Base-by-base conservation (phyloP, 2,888 invertebrate species). In the Drosophila longiperda region DNA sequence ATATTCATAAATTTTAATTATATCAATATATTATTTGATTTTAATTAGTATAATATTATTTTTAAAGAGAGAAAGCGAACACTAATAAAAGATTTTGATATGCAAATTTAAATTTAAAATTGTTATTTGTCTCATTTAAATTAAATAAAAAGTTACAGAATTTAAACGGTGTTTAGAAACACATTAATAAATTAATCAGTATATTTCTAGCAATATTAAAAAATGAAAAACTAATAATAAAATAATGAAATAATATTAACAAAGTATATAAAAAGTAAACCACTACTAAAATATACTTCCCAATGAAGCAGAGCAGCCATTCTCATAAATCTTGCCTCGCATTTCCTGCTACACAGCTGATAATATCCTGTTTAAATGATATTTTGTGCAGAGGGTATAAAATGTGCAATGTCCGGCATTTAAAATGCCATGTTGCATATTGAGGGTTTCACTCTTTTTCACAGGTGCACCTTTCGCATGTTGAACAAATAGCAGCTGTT, bases 341-440 rank as follows among this genome's bases (percentile, higher is more conserved):
- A 8, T 17, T 8, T n/a, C n/a, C 29, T n/a, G 36, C 29, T 9
- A 45, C 29, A 34, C 34, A 23, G 20, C 20, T 42, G 0, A 57
- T 32, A 32, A 42, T 42, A 48, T 34, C 17, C 68, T 38, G 42
- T 34, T 3, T 1, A 38, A 2, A 4, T 9, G 23, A 26, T 7
- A 12, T 45, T 34, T 7, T 3, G 29, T 6, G 9, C 20, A 48
- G 48, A 62, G 72, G 75, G 69, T 75, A 75, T 79, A 36, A 33
- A 66, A 42, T 42, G 65, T 73, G 60, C 69, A 65, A 73, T 68
- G 60, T 38, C 66, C 57, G 66, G 63, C 69, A 54, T 64, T 72
- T 78, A 49, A 66, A 75, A 71, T 82, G 71, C 38, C 65, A 87
- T 88, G 88, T 71, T 80, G 83, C 87, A 83, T 69, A 81, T 83